These are phyloP conservation scores for Sternarchorhynchus goeldii DNA, from an alignment of 2,797 vertebrate species.

Conservation along the genomic window DNA sequence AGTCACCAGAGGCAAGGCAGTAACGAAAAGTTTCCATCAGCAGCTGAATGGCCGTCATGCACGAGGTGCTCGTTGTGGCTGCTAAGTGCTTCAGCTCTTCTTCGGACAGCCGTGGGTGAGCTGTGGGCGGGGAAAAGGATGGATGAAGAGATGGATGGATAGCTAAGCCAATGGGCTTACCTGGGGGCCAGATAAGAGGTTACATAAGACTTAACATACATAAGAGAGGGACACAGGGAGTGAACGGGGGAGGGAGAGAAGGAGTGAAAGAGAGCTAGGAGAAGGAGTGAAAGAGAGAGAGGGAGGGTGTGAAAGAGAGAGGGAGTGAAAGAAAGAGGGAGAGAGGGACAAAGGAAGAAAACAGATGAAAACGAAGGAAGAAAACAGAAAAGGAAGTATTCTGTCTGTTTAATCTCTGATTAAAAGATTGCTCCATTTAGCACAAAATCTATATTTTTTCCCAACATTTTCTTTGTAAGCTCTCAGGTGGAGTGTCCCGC, in stretches of 20 bases:
- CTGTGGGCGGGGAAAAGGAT: no score
- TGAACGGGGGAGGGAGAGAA: background rate
- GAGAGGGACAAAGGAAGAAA: background rate
- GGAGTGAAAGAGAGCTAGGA: background rate
- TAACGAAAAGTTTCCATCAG: no score
- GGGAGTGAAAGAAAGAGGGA: no score
- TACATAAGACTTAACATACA: conserved; percentile 47
- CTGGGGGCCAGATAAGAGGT: conserved; percentile 24
- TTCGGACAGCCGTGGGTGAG: no score
- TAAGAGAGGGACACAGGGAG: background rate
- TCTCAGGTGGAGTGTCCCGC: no score
- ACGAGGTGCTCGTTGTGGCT: no score
- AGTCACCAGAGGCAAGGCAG: no score
- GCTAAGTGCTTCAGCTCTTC: no score
- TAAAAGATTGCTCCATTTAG: no score
- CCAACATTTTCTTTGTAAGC: no score
- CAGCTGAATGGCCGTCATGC: no score
- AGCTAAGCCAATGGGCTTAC: conserved; percentile 36
- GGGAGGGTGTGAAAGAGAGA: background rate
- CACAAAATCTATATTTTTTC: background rate
- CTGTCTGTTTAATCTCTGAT: no score
- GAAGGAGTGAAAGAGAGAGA: background rate
- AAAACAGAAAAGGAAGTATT: background rate
- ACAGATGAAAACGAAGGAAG: conserved; percentile 3
- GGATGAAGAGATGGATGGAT: conserved; percentile 17